Base-by-base conservation (phyloP, 1,140 invertebrate genomes). In the Druon quercuslanigerum region DNA sequence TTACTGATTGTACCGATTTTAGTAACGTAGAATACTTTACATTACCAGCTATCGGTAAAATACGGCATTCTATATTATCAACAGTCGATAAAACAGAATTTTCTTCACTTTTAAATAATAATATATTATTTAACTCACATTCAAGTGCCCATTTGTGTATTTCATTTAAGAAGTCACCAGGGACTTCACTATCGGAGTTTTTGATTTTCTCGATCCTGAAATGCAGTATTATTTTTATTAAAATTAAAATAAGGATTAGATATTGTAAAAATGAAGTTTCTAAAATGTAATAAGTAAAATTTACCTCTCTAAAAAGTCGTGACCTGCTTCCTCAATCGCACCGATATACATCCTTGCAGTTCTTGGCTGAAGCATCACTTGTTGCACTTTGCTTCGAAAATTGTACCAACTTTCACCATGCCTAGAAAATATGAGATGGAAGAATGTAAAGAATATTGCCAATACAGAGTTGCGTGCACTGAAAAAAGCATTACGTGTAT, bases 91-190 rank as follows among this genome's bases (percentile, higher is more conserved):
- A 9, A 46, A 11, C 40, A 46, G 40, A 46, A 9, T 46, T 46
- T 46, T 46, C 40, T 46, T 46, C 40, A 9, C 0, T 46, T 46
- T 46, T 46, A 8, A 46, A 46, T 11, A 9, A 46, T 46, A 9
- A 46, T 46, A 46, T 46, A 11, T 46, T 46, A 9, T 11, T 46
- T 19, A 83, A 94, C 95, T 95, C 92, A 97, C 96, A 97, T 93
- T 98, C 96, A 40, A 98, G 91, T 2, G 96, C 95, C 95, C 96
- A 96, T 93, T 96, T 96, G 87, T 97, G 96, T 51, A 97, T 93
- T 91, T 96, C 96, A 76, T 94, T 95, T 54, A 96, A 91, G 92
- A 96, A 97, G 87, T 96, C 93, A 19, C 92, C 92, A 13, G 96
- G 96, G 79, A 96, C 90, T 85, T 96, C 95, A 50, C 92, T 88